Percentiles rank a stretch among this genome's conserved stretches.
Conservation (phyloP, 2,888 invertebrate genomes). For the Lepidochrysops patricia region DNA sequence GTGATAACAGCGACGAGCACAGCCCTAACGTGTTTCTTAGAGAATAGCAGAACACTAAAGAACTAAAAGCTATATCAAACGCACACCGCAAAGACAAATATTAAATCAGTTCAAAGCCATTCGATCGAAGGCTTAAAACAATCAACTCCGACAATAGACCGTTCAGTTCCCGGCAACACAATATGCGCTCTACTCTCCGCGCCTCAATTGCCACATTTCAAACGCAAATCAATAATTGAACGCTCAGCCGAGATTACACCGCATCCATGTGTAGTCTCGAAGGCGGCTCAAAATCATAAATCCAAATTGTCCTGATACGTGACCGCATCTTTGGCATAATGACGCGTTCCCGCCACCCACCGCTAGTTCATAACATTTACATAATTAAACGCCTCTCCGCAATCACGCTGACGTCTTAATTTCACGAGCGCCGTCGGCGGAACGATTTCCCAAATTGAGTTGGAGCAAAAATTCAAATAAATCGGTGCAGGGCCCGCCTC, state of each 20-base stretch:
- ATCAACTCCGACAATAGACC: background rate
- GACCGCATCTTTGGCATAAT: constrained; percentile 55
- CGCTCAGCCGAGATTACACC: background rate
- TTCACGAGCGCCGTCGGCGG: constrained; percentile 68
- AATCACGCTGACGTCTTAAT: constrained; percentile 74
- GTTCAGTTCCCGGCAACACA: background rate
- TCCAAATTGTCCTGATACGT: constrained; percentile 53
- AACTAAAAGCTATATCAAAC: background rate
- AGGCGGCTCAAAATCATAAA: constrained; percentile 45
- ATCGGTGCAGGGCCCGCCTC: constrained; percentile 58
- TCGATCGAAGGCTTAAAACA: constrained; percentile 1
- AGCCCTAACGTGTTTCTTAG: too few relatives aligned
- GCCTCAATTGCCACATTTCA: constrained; percentile 7
- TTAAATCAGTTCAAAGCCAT: background rate
- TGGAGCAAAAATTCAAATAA: constrained; percentile 73
- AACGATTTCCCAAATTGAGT: constrained; percentile 73
- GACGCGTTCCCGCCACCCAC: constrained; percentile 61
- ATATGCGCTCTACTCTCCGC: background rate
- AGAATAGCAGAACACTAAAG: too few relatives aligned
- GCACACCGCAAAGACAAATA: background rate
- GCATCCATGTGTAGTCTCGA: constrained; percentile 18
- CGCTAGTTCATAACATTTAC: constrained; percentile 68
- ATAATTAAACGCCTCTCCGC: constrained; percentile 71
- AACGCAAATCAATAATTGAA: constrained; percentile 3
- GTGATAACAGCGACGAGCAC: too few relatives aligned